These are phyloP conservation scores for Cordilura impudica DNA, from an alignment of 2,888 invertebrate genomes.

Conservation along the genomic window DNA sequence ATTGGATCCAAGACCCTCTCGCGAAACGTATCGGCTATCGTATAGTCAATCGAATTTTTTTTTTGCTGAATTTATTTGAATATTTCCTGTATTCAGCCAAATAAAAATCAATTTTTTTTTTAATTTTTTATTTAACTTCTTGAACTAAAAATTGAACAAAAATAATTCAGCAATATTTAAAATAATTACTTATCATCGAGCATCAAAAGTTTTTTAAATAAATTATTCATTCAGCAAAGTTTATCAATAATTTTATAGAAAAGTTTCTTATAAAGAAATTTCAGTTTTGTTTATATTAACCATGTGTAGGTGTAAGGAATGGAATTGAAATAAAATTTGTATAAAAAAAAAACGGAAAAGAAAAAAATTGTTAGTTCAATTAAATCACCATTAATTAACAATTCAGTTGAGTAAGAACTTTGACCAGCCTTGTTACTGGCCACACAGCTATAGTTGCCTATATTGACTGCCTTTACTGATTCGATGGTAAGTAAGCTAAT, in stretches of 20 bases:
- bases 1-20: too few species aligned
- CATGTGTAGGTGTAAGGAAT: not conserved
- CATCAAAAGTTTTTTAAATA: too few species aligned
- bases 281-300: not conserved
- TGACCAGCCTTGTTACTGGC: slow-evolving; percentile 83
- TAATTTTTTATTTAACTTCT: too few species aligned
- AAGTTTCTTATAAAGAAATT: not conserved
- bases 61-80: too few species aligned
- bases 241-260: not conserved
- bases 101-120: too few species aligned
- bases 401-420: slow-evolving; percentile 81
- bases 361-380: not conserved
- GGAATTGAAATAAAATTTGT: not conserved
- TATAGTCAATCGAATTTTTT: too few species aligned
- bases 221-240: too few species aligned
- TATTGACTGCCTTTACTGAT: slow-evolving; percentile 83
- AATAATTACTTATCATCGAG: too few species aligned
- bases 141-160: too few species aligned
- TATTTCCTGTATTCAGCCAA: too few species aligned
- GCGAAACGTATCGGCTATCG: too few species aligned
- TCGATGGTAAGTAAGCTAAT: slow-evolving; percentile 85
- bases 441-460: slow-evolving; percentile 84
- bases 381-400: slow-evolving; percentile 82
- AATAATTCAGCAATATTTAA: too few species aligned
- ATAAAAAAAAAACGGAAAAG: not conserved